phyloP scores from a whole-genome alignment of 2,797 vertebrate genomes.

The Vultur gryphus region DNA sequence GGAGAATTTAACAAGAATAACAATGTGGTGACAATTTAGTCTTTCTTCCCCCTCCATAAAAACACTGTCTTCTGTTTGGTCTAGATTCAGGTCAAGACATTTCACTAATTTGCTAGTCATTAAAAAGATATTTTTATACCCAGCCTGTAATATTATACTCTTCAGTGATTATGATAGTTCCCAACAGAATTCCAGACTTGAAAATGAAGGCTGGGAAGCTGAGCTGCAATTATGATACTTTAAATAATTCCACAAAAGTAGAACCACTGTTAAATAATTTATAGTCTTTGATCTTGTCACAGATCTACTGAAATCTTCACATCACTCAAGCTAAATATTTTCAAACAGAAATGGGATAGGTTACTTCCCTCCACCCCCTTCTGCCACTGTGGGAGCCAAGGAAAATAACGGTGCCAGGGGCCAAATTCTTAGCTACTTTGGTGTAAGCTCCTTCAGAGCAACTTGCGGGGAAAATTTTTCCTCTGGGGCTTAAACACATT shows the following conservation, averaged over 20 bases:
- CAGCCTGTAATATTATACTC: slow-evolving; percentile 85
- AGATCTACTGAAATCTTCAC: slow-evolving; percentile 80
- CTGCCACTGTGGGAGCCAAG: neutral
- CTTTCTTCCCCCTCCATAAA: slow-evolving; percentile 70
- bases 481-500: slow-evolving; percentile 7
- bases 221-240: slow-evolving; percentile 90
- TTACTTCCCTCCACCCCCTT: slow-evolving; percentile 37
- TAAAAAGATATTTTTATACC: slow-evolving; percentile 89
- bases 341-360: slow-evolving; percentile 73
- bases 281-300: slow-evolving; percentile 84
- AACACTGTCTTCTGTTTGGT: slow-evolving; percentile 81
- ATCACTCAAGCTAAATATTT: slow-evolving; percentile 83
- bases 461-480: neutral
- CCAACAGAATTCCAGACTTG: slow-evolving; percentile 84
- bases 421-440: neutral
- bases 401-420: slow-evolving; percentile 24
- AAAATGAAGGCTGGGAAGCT: slow-evolving; percentile 81
- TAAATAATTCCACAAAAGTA: slow-evolving; percentile 94
- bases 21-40: slow-evolving; percentile 77
- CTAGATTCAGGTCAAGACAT: slow-evolving; percentile 83
- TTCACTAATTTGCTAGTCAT: slow-evolving; percentile 87
- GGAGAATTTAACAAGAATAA: slow-evolving; percentile 75
- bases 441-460: slow-evolving; percentile 1
- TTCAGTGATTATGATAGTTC: slow-evolving; percentile 86
- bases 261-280: slow-evolving; percentile 89